Evolutionary conservation across 1,140 invertebrate genomes (phyloP).

Genomic region (Agrilus planipennis): DNA sequence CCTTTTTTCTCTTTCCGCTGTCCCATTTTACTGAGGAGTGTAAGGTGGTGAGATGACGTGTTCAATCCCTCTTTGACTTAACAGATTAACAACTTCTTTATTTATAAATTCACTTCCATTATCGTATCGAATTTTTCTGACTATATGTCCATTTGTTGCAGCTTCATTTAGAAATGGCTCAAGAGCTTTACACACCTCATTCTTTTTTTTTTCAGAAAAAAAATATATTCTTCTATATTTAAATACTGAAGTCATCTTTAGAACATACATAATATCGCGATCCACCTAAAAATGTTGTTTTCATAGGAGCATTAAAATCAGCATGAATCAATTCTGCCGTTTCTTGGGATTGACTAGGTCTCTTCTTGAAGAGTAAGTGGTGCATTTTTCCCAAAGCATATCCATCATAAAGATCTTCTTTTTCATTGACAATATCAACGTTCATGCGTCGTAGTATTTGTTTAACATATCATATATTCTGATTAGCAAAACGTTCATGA

Average conservation of each 20-base stretch:
- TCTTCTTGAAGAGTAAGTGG: slow-evolving; percentile 20
- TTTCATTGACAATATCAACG: no score
- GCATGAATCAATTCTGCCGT: slow-evolving; percentile 32
- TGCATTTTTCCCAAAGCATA: slow-evolving; percentile 33
- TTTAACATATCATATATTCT: no score
- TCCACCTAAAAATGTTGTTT: slow-evolving; percentile 20
- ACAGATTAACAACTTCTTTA: neutral
- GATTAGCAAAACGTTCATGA: no score
- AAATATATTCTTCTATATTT: slow-evolving; percentile 25
- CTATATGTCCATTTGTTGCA: slow-evolving; percentile 12
- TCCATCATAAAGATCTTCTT: slow-evolving; percentile 26
- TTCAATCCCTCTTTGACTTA: neutral
- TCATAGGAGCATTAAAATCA: slow-evolving; percentile 37
- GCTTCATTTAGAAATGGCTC: slow-evolving; percentile 17
- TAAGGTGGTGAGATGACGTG: slow-evolving; percentile 15
- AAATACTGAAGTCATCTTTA: slow-evolving; percentile 30
- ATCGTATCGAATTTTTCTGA: slow-evolving; percentile 18
- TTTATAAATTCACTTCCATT: neutral
- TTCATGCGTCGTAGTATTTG: no score
- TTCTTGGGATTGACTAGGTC: slow-evolving; percentile 15
- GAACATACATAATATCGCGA: slow-evolving; percentile 30
- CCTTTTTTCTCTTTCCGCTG: slow-evolving; percentile 22
- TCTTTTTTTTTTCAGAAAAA: slow-evolving; percentile 24
- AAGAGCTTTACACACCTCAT: slow-evolving; percentile 17
- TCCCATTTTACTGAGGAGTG: slow-evolving; percentile 28